Evolutionary conservation across 2,113 vertebrate species (phyloP).

Genomic region (Nannospalax galili): DNA sequence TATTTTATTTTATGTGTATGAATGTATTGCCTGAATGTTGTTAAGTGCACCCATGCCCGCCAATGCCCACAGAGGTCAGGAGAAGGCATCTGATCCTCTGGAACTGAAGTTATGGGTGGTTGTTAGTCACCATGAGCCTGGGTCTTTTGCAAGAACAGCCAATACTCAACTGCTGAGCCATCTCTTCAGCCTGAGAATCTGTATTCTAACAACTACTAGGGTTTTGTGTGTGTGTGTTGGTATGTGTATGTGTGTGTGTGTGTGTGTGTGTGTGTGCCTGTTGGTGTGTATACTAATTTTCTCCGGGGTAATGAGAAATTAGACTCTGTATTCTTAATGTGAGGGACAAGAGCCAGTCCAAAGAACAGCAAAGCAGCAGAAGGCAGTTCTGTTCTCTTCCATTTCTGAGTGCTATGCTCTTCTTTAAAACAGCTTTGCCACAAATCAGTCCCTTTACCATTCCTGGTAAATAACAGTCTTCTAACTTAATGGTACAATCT

Average conservation of each 20-base stretch:
- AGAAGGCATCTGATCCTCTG: no score
- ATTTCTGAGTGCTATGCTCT: neutral
- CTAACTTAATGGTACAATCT: neutral
- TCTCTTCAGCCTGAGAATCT: no score
- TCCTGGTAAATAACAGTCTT: neutral
- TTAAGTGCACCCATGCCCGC: no score
- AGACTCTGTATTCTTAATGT: neutral
- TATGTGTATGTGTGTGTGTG: neutral
- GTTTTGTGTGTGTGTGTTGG: neutral
- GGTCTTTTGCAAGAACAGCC: no score
- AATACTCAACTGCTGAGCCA: no score
- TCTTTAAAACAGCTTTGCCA: neutral
- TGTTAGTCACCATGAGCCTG: no score
- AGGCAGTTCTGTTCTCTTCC: neutral
- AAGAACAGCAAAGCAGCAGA: neutral
- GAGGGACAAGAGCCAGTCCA: neutral
- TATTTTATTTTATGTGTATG: no score
- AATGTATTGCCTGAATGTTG: no score
- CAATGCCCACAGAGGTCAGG: no score
- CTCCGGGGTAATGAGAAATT: neutral
- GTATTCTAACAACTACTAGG: neutral
- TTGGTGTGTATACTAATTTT: no score
- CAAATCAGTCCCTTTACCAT: rapidly evolving
- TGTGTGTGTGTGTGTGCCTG: neutral
- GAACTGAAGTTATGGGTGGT: no score